phyloP scores from a whole-genome alignment of 2,113 vertebrate species.

The Hippocampus comes region DNA sequence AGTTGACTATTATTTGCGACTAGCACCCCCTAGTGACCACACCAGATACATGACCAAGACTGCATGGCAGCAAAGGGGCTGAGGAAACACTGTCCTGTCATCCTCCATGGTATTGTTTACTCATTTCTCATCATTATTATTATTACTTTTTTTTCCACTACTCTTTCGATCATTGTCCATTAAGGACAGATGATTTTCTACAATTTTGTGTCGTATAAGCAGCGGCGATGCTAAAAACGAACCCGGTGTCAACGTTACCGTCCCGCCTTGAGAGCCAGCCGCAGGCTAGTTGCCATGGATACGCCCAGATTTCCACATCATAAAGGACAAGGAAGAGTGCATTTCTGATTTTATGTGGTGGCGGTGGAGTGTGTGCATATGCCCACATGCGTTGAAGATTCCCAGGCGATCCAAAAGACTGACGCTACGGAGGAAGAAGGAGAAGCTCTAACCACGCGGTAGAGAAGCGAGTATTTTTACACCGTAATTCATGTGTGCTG shows the following conservation, averaged over 20 bases:
- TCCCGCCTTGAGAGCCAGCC: constrained; percentile 39
- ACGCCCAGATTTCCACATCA: constrained; percentile 54
- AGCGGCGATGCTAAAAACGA: constrained; percentile 28
- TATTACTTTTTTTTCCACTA: neutral
- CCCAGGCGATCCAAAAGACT: constrained; percentile 5
- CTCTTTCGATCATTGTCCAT: neutral
- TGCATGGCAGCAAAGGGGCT: no score
- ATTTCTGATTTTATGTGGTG: constrained; percentile 38
- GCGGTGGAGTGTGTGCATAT: neutral
- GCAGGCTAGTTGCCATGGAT: constrained; percentile 44
- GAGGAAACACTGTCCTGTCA: no score
- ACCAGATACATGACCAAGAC: neutral
- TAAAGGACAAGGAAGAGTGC: constrained; percentile 40
- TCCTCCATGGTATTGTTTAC: neutral
- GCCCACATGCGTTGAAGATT: constrained; percentile 3
- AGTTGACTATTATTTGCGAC: constrained; percentile 8
- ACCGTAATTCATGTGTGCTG: neutral
- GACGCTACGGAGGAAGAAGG: neutral
- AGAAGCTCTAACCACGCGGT: constrained; percentile 12
- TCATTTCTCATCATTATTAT: neutral
- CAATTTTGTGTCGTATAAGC: neutral
- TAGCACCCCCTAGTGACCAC: constrained; percentile 49
- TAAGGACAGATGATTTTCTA: neutral
- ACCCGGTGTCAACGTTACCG: constrained; percentile 42
- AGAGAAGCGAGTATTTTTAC: constrained; percentile 8